Base-by-base conservation (phyloP, 2,113 vertebrate species). In the Dryoscopus gambensis region DNA sequence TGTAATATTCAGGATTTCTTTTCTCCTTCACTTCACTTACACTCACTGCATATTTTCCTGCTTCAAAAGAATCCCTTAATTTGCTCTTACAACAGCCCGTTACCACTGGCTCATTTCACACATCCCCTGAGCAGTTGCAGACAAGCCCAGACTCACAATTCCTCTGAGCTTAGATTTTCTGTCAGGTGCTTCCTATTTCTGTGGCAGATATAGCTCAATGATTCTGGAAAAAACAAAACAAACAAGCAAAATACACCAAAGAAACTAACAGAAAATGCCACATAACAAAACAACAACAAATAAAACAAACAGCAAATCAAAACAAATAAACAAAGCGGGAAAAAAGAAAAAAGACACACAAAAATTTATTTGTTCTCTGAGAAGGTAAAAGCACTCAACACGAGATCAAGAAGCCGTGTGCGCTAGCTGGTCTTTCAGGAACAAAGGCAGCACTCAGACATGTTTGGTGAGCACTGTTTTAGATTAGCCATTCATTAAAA, bases 401-500 rank as follows among this genome's bases (percentile, higher is more conserved):
- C 0, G 2, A 69, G 25, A 91, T 21, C 28, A 47, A 77, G 28
- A 74, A 90, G 63, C 59, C 53, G 14, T 2, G 15, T 21, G 30
- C 0, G 14, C n/a, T 64, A 64, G 75, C 83, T 76, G 71, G 11
- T 46, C 31, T 88, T 80, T 60, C 55, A 80, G 37, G 59, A 96
- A 92, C 49, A 93, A 90, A 92, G 46, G 76, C 71, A 83, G 67
- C 31, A 80, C 42, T 62, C 67, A 68, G 78, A 88, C 35, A 37
- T 17, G 27, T 67, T 84, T 57, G 37, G 37, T 67, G 63, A 65
- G 68, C 13, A 12, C 90, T 96, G 92, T 55, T 95, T 95, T 52
- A 95, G 86, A 95, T 92, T 84, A 93, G 76, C 7, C 24, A 75
- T 81, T 93, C 90, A 86, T 80, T 95, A 86, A 74, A 93, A 86